Conservation (phyloP, 2,113 vertebrate species). For the Hemiprocne comata region DNA sequence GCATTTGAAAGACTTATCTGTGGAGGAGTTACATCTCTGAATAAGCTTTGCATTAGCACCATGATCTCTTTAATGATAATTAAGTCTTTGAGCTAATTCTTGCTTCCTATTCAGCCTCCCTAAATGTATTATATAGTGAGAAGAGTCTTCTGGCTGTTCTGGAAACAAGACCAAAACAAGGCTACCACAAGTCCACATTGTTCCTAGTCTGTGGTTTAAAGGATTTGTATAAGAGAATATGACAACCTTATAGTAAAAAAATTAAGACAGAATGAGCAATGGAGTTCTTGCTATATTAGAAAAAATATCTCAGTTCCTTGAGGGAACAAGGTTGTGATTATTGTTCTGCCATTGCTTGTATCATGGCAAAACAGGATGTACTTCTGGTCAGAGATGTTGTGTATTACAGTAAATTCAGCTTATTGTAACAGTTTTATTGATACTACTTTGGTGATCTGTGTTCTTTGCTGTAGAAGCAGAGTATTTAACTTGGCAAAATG, state of each 20-base stretch:
- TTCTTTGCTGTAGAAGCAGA: background rate
- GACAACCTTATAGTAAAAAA: slow-evolving; percentile 23
- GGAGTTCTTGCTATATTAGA: background rate
- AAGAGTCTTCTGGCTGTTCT: background rate
- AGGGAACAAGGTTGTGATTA: background rate
- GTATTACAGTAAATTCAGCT: background rate
- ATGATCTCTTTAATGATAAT: background rate
- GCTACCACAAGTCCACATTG: background rate
- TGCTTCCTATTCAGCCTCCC: background rate
- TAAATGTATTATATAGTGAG: background rate
- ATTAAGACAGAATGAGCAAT: background rate
- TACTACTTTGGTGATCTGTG: background rate
- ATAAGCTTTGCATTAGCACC: background rate
- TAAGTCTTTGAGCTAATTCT: background rate
- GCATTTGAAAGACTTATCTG: background rate
- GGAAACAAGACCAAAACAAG: background rate
- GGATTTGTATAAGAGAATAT: slow-evolving; percentile 33
- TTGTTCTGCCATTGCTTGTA: background rate
- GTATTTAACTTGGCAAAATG: background rate
- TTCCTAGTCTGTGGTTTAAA: background rate
- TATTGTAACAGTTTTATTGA: background rate
- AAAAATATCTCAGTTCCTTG: background rate
- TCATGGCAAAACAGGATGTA: background rate
- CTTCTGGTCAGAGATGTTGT: background rate
- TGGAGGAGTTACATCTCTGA: background rate